Percentiles rank a stretch among this genome's conserved stretches.
Evolutionary conservation across 2,113 vertebrate genomes (phyloP).

Genomic region (Tylochromis polylepis): DNA sequence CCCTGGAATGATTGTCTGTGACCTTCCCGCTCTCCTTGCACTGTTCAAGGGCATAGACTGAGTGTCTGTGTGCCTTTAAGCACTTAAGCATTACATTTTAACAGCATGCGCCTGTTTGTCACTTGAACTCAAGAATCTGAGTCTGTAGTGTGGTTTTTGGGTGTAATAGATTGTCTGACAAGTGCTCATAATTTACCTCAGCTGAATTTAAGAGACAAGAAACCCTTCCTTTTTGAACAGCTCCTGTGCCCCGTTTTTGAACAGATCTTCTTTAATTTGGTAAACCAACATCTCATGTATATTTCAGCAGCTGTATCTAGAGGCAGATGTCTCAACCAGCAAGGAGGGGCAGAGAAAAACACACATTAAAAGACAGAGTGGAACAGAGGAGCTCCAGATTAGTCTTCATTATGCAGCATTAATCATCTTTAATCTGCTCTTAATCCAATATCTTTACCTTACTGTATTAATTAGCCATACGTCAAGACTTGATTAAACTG

Average conservation of each 20-base stretch:
- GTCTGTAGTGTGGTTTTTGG: not conserved
- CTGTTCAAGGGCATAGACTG: slow-evolving; percentile 51
- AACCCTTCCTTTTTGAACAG: slow-evolving; percentile 15
- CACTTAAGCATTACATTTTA: not conserved
- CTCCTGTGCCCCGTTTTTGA: not conserved
- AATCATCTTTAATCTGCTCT: slow-evolving; percentile 64
- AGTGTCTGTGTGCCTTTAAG: slow-evolving; percentile 5
- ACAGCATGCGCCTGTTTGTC: not conserved
- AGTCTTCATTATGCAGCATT: slow-evolving; percentile 64
- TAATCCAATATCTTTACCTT: slow-evolving; percentile 68
- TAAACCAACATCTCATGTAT: slow-evolving; percentile 60
- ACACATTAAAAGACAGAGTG: slow-evolving; percentile 34
- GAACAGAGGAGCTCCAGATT: slow-evolving; percentile 38
- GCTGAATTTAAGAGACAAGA: slow-evolving; percentile 18
- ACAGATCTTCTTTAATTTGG: slow-evolving; percentile 24
- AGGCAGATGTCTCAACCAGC: slow-evolving; percentile 43
- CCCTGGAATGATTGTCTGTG: slow-evolving; percentile 47
- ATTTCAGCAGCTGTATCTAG: slow-evolving; percentile 48
- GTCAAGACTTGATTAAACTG: slow-evolving; percentile 46
- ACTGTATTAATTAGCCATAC: slow-evolving; percentile 51
- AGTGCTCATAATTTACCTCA: slow-evolving; percentile 11
- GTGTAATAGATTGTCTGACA: slow-evolving; percentile 1
- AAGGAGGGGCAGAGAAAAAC: slow-evolving; percentile 38
- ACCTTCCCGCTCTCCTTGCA: slow-evolving; percentile 49
- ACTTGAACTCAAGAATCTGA: not conserved